Percentiles rank a stretch among this genome's conserved stretches.
Evolutionary conservation across 2,113 vertebrate genomes (phyloP).

Genomic region (Mirza zaza): DNA sequence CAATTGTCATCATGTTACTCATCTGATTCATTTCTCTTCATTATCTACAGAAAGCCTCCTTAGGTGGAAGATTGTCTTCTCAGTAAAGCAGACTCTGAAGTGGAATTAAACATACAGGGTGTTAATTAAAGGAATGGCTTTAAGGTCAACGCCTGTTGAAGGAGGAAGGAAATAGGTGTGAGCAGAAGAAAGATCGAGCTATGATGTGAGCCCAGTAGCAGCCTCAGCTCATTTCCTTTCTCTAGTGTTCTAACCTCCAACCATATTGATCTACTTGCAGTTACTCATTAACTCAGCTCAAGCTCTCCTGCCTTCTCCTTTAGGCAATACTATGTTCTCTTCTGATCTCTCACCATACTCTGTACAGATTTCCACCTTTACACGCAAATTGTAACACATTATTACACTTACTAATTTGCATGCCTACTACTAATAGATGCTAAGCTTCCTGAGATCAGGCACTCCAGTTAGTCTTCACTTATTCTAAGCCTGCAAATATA

Average conservation of each 20-base stretch:
- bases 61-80: neutral
- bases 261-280: neutral
- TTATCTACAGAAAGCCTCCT: neutral
- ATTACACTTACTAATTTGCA: neutral
- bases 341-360: neutral
- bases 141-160: neutral
- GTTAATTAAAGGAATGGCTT: neutral
- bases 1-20: neutral
- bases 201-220: neutral
- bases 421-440: neutral
- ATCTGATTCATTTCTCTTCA: neutral
- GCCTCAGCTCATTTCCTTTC: neutral
- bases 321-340: neutral
- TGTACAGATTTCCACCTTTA: neutral
- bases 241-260: neutral
- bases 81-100: neutral
- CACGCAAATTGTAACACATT: neutral
- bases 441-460: neutral
- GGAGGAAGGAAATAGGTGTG: neutral
- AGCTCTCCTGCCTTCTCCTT: neutral
- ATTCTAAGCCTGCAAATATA: neutral
- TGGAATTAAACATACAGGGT: neutral
- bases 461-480: neutral
- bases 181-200: neutral
- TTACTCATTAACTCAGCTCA: neutral